These are phyloP conservation scores for Scaptodrosophila lebanonensis DNA, from an alignment of 1,140 invertebrate genomes.

Conservation along the genomic window DNA sequence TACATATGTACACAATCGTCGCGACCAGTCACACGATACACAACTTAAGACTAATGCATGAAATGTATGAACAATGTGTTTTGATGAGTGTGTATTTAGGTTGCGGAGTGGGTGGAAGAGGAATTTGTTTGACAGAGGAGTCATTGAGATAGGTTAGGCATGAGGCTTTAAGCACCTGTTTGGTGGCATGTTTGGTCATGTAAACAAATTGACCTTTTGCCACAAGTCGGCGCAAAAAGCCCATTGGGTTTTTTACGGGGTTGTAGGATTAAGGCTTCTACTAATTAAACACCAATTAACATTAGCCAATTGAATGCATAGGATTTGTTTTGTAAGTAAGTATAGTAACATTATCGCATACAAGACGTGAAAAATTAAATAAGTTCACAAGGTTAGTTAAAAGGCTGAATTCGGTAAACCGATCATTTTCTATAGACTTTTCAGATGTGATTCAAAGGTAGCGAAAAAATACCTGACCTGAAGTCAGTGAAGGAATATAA, in stretches of 20 bases:
- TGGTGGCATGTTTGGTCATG: slow-evolving; percentile 17
- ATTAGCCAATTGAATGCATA: too few relatives aligned
- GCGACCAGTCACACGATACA: slow-evolving; percentile 37
- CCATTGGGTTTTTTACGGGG: neutral
- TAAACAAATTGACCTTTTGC: slow-evolving; percentile 18
- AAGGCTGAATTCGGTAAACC: too few relatives aligned
- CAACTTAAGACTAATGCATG: slow-evolving; percentile 67
- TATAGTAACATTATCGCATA: too few relatives aligned
- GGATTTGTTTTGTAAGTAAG: too few relatives aligned
- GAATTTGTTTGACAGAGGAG: slow-evolving; percentile 4
- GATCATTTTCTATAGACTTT: too few relatives aligned
- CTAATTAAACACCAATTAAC: too few relatives aligned
- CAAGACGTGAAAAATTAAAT: too few relatives aligned
- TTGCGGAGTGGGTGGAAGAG: slow-evolving; percentile 5
- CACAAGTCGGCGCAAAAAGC: neutral
- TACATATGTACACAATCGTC: slow-evolving; percentile 9
- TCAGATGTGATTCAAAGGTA: too few relatives aligned
- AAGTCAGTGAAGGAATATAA: too few relatives aligned
- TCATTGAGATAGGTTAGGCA: neutral
- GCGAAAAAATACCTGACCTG: too few relatives aligned
- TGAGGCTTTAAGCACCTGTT: slow-evolving; percentile 15
- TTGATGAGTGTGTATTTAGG: slow-evolving; percentile 42
- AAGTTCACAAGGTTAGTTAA: too few relatives aligned
- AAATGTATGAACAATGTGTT: slow-evolving; percentile 69
- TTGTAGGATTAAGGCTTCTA: too few relatives aligned